These are phyloP conservation scores for Cygnus buccinator DNA, from an alignment of 2,113 vertebrate species.

Conservation along the genomic window DNA sequence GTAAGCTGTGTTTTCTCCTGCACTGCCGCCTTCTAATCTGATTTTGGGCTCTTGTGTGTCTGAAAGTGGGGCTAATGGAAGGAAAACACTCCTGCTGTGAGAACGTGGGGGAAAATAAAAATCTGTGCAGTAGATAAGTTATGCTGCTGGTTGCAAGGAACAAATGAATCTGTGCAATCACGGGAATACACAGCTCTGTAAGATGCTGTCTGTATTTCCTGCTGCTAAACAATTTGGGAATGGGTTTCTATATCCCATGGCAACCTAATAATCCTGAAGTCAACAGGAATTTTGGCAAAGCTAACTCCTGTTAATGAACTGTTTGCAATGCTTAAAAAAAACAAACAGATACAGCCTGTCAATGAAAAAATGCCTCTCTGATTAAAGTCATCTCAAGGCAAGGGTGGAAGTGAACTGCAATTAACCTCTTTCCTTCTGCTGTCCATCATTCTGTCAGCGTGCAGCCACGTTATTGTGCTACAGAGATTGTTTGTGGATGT, in stretches of 20 bases:
- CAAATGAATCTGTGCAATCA: background rate
- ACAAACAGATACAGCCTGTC: background rate
- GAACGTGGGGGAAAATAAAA: conserved; percentile 4
- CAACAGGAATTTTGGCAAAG: conserved; percentile 43
- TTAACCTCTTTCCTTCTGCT: conserved; percentile 39
- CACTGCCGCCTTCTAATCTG: background rate
- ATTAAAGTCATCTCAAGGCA: conserved; percentile 26
- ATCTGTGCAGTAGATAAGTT: background rate
- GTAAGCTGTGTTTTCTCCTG: background rate
- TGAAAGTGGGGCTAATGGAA: background rate
- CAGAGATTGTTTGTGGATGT: fast-evolving
- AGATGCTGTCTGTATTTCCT: background rate
- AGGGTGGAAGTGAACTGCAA: conserved; percentile 22
- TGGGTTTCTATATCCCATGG: conserved; percentile 11
- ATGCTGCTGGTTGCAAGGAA: background rate
- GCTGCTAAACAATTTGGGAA: conserved; percentile 11
- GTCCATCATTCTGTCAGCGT: background rate
- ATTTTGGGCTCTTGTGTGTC: background rate
- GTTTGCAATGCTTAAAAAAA: conserved; percentile 6
- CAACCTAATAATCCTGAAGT: conserved; percentile 22
- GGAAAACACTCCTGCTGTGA: background rate
- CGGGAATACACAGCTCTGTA: background rate
- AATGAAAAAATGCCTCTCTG: background rate
- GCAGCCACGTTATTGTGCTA: background rate
- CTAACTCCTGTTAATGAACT: conserved; percentile 21